Conservation (phyloP, 1,140 invertebrate species). For the Drosophila pseudoobscura region DNA sequence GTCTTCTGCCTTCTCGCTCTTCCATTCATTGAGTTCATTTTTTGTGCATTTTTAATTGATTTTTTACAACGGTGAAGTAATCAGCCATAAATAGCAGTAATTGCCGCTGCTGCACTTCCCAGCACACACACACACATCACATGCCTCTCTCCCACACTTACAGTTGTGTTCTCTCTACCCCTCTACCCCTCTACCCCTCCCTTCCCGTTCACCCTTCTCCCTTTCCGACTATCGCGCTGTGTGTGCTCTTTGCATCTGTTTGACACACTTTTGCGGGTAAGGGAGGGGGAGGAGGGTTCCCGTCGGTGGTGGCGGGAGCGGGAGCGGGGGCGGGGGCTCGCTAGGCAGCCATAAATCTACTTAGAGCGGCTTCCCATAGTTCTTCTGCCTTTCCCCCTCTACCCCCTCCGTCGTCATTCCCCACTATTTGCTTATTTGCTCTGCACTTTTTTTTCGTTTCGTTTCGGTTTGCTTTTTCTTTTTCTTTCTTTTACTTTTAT, state of each 20-base stretch:
- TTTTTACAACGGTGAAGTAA: conserved; percentile 79
- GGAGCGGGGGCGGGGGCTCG: not conserved
- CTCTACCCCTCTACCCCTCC: not conserved
- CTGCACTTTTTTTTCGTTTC: conserved; percentile 42
- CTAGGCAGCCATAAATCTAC: conserved; percentile 78
- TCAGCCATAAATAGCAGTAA: conserved; percentile 77
- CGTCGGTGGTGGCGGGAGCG: not conserved
- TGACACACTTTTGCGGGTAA: conserved; percentile 66
- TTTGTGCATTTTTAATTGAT: conserved; percentile 79
- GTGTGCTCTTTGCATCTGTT: conserved; percentile 59
- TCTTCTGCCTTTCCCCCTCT: conserved; percentile 24
- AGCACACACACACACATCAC: not conserved
- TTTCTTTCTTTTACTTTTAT: conserved; percentile 16
- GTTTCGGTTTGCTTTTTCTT: not conserved
- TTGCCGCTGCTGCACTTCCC: conserved; percentile 50
- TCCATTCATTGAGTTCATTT: conserved; percentile 49
- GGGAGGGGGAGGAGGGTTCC: not conserved
- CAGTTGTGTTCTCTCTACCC: conserved; percentile 3
- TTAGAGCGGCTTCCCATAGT: conserved; percentile 74
- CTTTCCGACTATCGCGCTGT: conserved; percentile 18
- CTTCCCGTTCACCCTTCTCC: not conserved
- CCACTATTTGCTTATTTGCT: conserved; percentile 55
- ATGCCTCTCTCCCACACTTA: conserved; percentile 10
- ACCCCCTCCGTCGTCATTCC: not conserved
- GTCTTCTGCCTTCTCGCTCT: not conserved